Evolutionary conservation across 1,140 invertebrate species (phyloP), one percentile per base, ranked within the genome.

Genomic region (Anoplolepis gracilipes): DNA sequence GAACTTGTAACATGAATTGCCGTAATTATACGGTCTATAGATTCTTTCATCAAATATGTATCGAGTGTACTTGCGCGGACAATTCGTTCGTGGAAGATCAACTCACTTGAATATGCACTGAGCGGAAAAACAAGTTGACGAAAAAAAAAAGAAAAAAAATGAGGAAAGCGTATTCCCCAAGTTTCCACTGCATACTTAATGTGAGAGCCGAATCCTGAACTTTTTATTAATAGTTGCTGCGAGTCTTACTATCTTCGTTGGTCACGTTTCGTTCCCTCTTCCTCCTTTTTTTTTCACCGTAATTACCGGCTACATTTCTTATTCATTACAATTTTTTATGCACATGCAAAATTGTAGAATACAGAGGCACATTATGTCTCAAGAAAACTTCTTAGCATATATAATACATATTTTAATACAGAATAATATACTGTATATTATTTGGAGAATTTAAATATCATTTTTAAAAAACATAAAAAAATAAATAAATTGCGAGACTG

Each of bases 151-250:
- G 70, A 16, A 5, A 49, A 19, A 19, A 49, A 19, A 19, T 22
- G 61, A 55, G 55, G 16, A 73, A 57, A 62, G 77, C 59, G 25
- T 84, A 57, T 82, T 85, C 46, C 13, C 28, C 36, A 10, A 72
- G 36, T 42, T 55, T 25, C 16, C 30, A 6, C 22, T 81, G 67
- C 84, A 87, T 85, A 85, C 5, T 85, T 64, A 39, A 85, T 62
- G 30, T 69, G 22, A 61, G n/a, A 70, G 22, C n/a, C 49, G 16
- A 16, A 4, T 39, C 7, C 36, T 78, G 39, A 19, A 30, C 39
- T 49, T 49, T 55, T 82, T 22, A 46, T 88, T 88, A 88, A 85
- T 81, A 85, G 6, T 88, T 73, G 2, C 59, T 19, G 39, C n/a
- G 62, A 25, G 11, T 53, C 55, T 25, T 77, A 19, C 25, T 64